These are phyloP conservation scores for Halocaridina rubra DNA, from an alignment of 2,888 invertebrate genomes.

Conservation along the genomic window DNA sequence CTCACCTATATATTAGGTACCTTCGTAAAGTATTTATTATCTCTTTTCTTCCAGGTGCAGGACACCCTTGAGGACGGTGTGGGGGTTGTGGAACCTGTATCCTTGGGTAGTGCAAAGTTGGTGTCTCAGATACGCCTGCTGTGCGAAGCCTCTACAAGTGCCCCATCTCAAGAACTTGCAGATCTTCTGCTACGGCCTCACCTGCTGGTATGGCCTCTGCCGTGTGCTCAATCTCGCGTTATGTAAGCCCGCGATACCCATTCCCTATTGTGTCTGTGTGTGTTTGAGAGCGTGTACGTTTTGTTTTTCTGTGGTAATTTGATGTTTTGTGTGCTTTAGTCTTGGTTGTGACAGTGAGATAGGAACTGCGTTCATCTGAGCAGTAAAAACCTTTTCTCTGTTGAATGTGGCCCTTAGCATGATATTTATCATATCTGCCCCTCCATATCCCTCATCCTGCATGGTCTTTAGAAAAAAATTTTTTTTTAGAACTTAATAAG, in stretches of 20 bases:
- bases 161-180: conserved; percentile 43
- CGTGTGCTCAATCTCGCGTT: conserved; percentile 48
- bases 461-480: no score
- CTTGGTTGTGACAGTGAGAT: no score
- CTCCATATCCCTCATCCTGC: no score
- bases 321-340: no score
- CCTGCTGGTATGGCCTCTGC: conserved; percentile 62
- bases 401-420: no score
- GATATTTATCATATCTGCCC: no score
- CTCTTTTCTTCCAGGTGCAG: conserved; percentile 19
- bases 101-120: conserved; percentile 23
- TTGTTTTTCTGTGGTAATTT: no score
- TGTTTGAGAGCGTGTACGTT: neutral
- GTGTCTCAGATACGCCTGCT: conserved; percentile 17
- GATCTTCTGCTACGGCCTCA: conserved; percentile 60
- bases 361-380: no score
- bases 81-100: conserved; percentile 44
- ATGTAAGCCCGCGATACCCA: conserved; percentile 57
- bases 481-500: no score
- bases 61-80: conserved; percentile 48
- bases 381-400: no score
- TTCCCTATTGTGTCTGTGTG: conserved; percentile 20
- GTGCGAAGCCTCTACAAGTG: conserved; percentile 39
- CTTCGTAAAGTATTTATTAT: no score
- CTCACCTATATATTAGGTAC: no score